These are phyloP conservation scores for Sterna hirundo DNA, from an alignment of 2,113 vertebrate species.

Conservation along the genomic window DNA sequence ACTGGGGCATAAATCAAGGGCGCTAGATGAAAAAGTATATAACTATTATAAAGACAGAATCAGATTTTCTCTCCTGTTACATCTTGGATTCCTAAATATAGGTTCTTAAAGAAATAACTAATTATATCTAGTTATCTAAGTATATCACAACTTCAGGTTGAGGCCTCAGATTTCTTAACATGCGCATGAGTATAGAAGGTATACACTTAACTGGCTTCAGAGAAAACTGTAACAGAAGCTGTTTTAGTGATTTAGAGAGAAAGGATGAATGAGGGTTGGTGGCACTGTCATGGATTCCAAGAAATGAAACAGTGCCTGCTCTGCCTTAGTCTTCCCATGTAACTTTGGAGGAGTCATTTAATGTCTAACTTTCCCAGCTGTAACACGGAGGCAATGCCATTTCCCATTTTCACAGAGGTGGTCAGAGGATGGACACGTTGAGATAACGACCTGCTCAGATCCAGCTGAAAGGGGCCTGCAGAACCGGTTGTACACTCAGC, in stretches of 20 bases:
- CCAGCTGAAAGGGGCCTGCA: neutral
- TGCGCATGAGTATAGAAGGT: neutral
- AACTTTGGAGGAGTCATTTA: neutral
- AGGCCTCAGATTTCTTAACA: neutral
- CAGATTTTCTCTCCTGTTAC: neutral
- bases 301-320: neutral
- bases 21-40: neutral
- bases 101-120: neutral
- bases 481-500: neutral
- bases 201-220: neutral
- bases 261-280: neutral
- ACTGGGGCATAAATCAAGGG: neutral
- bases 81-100: neutral
- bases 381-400: neutral
- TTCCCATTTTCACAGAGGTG: neutral
- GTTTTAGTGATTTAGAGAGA: neutral
- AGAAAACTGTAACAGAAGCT: neutral
- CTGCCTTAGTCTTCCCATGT: neutral
- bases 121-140: neutral
- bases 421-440: neutral
- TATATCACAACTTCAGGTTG: neutral
- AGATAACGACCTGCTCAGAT: neutral
- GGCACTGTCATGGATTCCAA: neutral
- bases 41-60: neutral
- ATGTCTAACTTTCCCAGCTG: neutral